Base-by-base conservation (phyloP, 2,888 invertebrate species). In the Diplazon laetatorius region DNA sequence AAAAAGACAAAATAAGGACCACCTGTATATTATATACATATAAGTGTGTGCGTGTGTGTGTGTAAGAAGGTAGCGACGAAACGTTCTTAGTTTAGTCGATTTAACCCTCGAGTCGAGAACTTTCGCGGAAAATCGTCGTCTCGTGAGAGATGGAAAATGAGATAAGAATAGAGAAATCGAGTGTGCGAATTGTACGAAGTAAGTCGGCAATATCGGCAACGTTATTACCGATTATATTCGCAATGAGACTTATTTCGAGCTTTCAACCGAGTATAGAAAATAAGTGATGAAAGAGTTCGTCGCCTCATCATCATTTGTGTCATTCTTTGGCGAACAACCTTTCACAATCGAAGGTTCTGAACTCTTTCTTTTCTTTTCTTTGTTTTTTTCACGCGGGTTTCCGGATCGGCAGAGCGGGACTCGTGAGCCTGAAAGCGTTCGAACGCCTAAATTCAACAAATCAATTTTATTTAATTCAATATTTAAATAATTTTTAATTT, bases 131-230 rank as follows among this genome's bases (percentile, higher is more conserved):
- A 55, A 30, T 55, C 30, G 55, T 25, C 55, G 22, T 52, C 14
- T 52, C 30, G 30, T n/a, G 30, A 55, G 55, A 55, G 30, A 55
- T 55, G 25, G 55, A 55, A 55, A 55, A 55, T 8, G n/a, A 55
- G 55, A 55, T 30, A 30, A 6, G 30, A 14, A n/a, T 52, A 55
- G 2, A 55, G 35, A 20, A n/a, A 52, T 25, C 25, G 25, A 55
- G 14, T n/a, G n/a, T n/a, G n/a, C 16, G 55, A 55, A 55, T 55
- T 55, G n/a, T n/a, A 55, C 55, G 55, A 30, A 6, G 55, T 55
- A 25, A 55, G 30, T 30, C 16, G 55, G 35, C 30, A 55, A 55
- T 55, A 35, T 25, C 55, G 55, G 55, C 30, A 35, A 30, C 35
- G 55, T 55, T 55, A 55, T 55, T 55, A 55, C 55, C 9, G 8